Evolutionary conservation across 30 jellyfish, hydroid and myxozoan species (phyloP), one percentile per base, ranked within the genome.

Genomic region (Aurelia sp.): DNA sequence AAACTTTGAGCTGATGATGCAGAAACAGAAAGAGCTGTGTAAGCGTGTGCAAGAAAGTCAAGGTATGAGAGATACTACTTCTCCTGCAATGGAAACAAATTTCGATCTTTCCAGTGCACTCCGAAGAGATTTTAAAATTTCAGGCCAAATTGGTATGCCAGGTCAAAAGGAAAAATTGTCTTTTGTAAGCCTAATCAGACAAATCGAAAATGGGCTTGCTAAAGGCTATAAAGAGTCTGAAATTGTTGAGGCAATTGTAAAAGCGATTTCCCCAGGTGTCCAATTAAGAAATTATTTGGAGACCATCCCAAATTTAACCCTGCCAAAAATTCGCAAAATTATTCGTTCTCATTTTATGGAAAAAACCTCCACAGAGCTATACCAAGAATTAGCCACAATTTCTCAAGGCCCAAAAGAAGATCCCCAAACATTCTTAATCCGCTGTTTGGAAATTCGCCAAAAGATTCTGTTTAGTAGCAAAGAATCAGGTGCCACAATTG

Each of bases 401-500:
- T 33, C 80, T 63, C 80, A 78, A 59, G 89, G 80, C 69, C 18
- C 30, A 78, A 66, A 66, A 6, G 55, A 66, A 24, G 78, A 66
- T 27, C 55, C 78, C 33, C 44, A 24, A 22, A 60, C 63, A 7
- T 68, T 27, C 19, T 75, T 53, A 35, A 55, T 75, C 27, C 74
- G 86, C 18, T 75, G 86, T 75, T 75, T 75, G 60, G 86, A 75
- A 75, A 50, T 3, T 27, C 24, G 2, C 33, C 33, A 27, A 27
- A 27, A 27, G 33, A 35, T 11, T 16, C 55, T 75, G 52, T 12
- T 62, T 53, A 58, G 33, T 27, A 27, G 86, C 53, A 75, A 75
- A n/a, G 86, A 51, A 75, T 53, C 86, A 60, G 86, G 86, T 52
- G 74, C 74, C 58, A 75, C 86, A 75, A 75, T 50, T 20, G 74